Evolutionary conservation across 2,888 invertebrate genomes (phyloP), one percentile per base, ranked within the genome.

Genomic region (Sesamia inferens): DNA sequence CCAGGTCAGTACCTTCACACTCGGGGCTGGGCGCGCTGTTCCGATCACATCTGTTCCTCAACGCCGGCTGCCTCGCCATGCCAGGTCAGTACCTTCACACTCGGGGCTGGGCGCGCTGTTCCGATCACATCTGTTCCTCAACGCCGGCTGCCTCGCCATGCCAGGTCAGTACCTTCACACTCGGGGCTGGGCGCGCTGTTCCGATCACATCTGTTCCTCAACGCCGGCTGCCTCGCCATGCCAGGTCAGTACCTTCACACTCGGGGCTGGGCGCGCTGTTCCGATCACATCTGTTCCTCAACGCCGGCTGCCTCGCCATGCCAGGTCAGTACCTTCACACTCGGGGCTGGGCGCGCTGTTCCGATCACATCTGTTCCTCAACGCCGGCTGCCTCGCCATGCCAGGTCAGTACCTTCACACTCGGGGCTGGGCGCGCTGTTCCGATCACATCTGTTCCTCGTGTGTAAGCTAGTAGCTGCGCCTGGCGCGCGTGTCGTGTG

Each of bases 1-100:
- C 91, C 93, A 4, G 94, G 94, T 93, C 31, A 65, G 61, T 65
- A n/a, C 11, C 65, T n/a, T 16, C 31, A 65, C 31, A 54, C 22
- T n/a, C 42, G 62, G 98, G 98, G 6, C 97, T 99, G 84, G 98
- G 98, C 1, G 98, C 99, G 83, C 96, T 98, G 85, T 98, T 99
- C 92, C 97, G 98, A 78, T 97, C 98, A 61, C 14, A 14, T 13
- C 96, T 62, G n/a, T 42, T 63, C 16, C 4, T 61, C 61, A 47
- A 14, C 47, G 5, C 14, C 67, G 99, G 99, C 84, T 98, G 98
- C 91, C 97, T 98, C 82, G 97, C 94, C 2, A 85, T 88, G 69
- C 92, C 93, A 4, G 93, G 94, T 93, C 31, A 65, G 61, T 65
- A n/a, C 11, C 65, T n/a, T 16, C 31, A 65, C 31, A 54, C 22